Conservation (phyloP, 2,113 vertebrate genomes). For the Leucopternis melanops region DNA sequence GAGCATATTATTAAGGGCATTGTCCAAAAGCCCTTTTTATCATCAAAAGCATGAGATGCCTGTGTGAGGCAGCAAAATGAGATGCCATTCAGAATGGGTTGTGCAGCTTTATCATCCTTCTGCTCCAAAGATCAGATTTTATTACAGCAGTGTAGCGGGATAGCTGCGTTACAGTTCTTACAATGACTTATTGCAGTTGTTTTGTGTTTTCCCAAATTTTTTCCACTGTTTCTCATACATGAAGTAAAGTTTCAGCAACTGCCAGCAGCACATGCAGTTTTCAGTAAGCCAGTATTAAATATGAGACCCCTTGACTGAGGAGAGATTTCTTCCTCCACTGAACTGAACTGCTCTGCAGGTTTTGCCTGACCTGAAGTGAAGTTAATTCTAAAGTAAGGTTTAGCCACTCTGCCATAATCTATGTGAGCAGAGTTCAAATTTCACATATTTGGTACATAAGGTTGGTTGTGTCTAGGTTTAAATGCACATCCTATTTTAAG, state of each 20-base stretch:
- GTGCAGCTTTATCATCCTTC: background rate
- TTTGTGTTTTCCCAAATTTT: background rate
- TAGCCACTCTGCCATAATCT: background rate
- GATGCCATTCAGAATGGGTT: background rate
- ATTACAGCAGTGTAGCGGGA: rapidly evolving
- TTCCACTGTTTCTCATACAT: background rate
- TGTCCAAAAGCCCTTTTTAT: background rate
- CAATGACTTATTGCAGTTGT: background rate
- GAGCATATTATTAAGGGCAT: background rate
- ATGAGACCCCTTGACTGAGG: background rate
- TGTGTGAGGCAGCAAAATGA: background rate
- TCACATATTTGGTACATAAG: rapidly evolving
- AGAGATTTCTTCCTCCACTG: background rate
- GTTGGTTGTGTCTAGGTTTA: background rate
- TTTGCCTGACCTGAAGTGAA: background rate
- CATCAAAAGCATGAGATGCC: background rate
- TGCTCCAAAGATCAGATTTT: background rate
- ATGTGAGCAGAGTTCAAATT: rapidly evolving
- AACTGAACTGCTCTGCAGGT: background rate
- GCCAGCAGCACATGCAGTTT: background rate
- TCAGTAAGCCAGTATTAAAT: background rate
- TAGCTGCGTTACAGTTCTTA: background rate
- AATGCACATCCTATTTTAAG: background rate
- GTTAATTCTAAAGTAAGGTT: background rate
- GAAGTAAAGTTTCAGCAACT: background rate